Evolutionary conservation across 2,888 invertebrate species (phyloP), one percentile per base, ranked within the genome.

Genomic region (Allygus modestus): DNA sequence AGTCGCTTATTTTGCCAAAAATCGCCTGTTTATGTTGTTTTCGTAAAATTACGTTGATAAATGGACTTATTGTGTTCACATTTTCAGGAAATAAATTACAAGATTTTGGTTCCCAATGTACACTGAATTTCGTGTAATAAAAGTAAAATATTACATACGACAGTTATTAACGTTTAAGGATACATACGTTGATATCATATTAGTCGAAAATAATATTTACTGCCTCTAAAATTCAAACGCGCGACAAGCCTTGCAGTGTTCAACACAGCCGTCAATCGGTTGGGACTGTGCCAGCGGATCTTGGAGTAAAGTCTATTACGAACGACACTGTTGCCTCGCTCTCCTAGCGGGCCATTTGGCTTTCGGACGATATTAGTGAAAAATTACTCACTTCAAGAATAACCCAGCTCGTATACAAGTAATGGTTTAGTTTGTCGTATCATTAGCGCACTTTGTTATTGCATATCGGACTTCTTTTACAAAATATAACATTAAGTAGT

Each of bases 1-100:
- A n/a, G 20, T 71, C 33, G 41, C 20, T 1, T 33, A 41, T 71
- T 71, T 71, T 71, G 71, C 71, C 71, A 71, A 41, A 71, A 23
- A 20, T 65, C 17, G 65, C 65, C 5, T 0, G 65, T 65, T 65
- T 65, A 20, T 31, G 31, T 17, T 65, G 65, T 65, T 65, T 65
- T 28, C 28, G 31, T 4, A 20, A 12, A 58, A 58, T 46, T 15
- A 23, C 5, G 5, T 28, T 28, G 65, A 65, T 65, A 0, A 65
- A 28, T 31, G 65, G 2, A 28, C 65, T 65, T 65, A 28, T 65
- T 28, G 65, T 65, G 7, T 28, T 23, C 58, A 4, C 4, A 12
- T 58, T 58, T 23, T 0, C 26, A 2, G 15, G 11, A 37, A 37
- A 37, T n/a, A n/a, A n/a, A n/a, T n/a, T n/a, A n/a, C n/a, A n/a